Conservation (phyloP, 2,113 vertebrate genomes). For the Pipa parva region DNA sequence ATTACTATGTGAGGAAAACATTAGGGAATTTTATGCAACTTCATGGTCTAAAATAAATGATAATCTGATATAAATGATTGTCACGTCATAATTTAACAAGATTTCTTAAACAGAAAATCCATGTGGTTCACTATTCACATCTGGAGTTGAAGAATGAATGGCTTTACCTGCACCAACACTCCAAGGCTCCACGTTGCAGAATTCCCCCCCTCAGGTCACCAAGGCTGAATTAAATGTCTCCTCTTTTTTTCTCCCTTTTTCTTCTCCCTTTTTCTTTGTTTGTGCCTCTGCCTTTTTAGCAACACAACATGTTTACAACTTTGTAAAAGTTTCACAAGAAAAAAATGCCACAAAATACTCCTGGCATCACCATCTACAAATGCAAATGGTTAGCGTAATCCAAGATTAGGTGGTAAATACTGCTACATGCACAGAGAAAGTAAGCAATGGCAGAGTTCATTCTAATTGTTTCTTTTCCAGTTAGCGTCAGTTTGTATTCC, state of each 20-base stretch:
- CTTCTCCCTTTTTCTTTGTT: neutral
- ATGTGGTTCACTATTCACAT: too few species aligned
- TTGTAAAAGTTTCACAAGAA: too few species aligned
- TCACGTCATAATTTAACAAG: too few species aligned
- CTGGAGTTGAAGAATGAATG: slow-evolving; percentile 9
- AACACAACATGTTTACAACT: neutral
- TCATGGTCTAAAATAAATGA: too few species aligned
- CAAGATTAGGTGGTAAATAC: too few species aligned
- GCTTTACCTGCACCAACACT: slow-evolving; percentile 24
- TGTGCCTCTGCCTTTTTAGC: neutral
- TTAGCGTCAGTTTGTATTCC: neutral
- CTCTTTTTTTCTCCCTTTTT: neutral
- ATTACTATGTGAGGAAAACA: too few species aligned
- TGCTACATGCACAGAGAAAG: too few species aligned
- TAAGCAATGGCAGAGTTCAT: too few species aligned
- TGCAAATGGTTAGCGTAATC: neutral
- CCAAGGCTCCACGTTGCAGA: slow-evolving; percentile 32
- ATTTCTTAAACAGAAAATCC: slow-evolving; percentile 3
- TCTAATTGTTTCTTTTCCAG: neutral
- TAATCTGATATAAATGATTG: too few species aligned
- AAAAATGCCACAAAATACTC: too few species aligned
- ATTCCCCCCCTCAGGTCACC: slow-evolving; percentile 8
- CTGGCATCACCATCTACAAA: neutral
- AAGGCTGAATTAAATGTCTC: neutral
- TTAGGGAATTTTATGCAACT: too few species aligned